Evolutionary conservation across 2,888 invertebrate species (phyloP).

Genomic region (Griposia aprilina): DNA sequence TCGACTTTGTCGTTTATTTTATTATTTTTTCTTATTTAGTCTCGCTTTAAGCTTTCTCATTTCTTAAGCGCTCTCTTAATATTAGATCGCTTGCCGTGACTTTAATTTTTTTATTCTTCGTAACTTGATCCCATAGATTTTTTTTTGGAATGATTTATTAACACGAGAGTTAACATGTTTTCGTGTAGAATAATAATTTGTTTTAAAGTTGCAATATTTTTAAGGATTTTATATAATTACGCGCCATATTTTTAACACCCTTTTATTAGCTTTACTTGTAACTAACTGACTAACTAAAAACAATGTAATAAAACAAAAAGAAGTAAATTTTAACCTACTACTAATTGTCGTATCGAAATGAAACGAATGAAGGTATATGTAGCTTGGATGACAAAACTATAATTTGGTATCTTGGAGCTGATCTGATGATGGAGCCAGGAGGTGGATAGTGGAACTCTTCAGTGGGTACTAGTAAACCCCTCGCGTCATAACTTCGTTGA

Average conservation of each 20-base stretch:
- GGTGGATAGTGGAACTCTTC: too few species aligned
- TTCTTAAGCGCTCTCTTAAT: conserved; percentile 52
- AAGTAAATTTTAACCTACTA: too few species aligned
- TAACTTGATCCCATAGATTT: conserved; percentile 42
- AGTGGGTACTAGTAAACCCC: too few species aligned
- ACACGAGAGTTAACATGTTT: conserved; percentile 23
- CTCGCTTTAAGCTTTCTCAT: conserved; percentile 46
- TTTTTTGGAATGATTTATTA: conserved; percentile 33
- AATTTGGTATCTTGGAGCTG: too few species aligned
- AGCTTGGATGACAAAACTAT: too few species aligned
- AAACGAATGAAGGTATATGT: too few species aligned
- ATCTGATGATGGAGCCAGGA: too few species aligned
- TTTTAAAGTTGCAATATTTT: conserved; percentile 12
- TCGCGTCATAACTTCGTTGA: too few species aligned
- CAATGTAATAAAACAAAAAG: too few species aligned
- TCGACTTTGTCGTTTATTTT: conserved; percentile 35
- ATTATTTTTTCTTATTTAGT: conserved; percentile 42
- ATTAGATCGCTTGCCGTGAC: conserved; percentile 41
- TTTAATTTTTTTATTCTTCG: conserved; percentile 26
- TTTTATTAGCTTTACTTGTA: too few species aligned
- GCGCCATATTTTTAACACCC: not conserved
- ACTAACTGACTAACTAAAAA: too few species aligned
- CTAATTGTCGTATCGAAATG: too few species aligned
- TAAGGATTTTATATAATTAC: not conserved
- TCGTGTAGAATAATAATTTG: conserved; percentile 24